A percentile compares a stretch with the other conserved stretches of the same genome.
Conservation (phyloP, 1,140 invertebrate species). For the Drosophila kepulauana region DNA sequence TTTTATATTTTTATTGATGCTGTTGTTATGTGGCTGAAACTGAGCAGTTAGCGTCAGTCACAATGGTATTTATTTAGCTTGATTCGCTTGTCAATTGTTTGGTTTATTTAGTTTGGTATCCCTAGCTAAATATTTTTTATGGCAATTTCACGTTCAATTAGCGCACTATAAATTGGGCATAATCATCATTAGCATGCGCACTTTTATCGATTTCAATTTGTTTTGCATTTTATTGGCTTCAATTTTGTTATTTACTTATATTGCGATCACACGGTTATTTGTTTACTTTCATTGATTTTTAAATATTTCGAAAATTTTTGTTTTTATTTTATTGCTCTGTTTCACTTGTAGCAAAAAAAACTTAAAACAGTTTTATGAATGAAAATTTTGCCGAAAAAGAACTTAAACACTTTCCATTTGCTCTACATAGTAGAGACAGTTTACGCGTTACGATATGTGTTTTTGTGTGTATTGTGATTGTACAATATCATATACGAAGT, state of each 20-base stretch:
- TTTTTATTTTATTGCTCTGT: conserved; percentile 21
- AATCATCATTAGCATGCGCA: conserved; percentile 76
- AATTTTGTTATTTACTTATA: conserved; percentile 10
- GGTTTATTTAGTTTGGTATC: conserved; percentile 23
- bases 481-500: conserved; percentile 15
- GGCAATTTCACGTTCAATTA: conserved; percentile 82
- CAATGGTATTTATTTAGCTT: conserved; percentile 40
- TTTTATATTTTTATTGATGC: neutral
- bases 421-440: conserved; percentile 38
- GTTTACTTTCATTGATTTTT: conserved; percentile 8
- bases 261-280: conserved; percentile 30
- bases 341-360: conserved; percentile 26
- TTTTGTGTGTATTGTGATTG: conserved; percentile 12
- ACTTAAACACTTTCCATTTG: conserved; percentile 38
- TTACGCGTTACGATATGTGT: conserved; percentile 22
- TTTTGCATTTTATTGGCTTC: conserved; percentile 41
- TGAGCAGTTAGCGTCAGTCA: conserved; percentile 36
- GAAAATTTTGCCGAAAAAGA: neutral
- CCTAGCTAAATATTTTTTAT: conserved; percentile 36
- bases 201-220: conserved; percentile 60
- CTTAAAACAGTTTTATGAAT: conserved; percentile 40
- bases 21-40: conserved; percentile 13
- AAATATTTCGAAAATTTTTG: conserved; percentile 6
- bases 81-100: conserved; percentile 28
- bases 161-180: conserved; percentile 82